These are phyloP conservation scores for Sphaerophoria taeniata DNA, from an alignment of 2,888 invertebrate genomes.

Conservation along the genomic window DNA sequence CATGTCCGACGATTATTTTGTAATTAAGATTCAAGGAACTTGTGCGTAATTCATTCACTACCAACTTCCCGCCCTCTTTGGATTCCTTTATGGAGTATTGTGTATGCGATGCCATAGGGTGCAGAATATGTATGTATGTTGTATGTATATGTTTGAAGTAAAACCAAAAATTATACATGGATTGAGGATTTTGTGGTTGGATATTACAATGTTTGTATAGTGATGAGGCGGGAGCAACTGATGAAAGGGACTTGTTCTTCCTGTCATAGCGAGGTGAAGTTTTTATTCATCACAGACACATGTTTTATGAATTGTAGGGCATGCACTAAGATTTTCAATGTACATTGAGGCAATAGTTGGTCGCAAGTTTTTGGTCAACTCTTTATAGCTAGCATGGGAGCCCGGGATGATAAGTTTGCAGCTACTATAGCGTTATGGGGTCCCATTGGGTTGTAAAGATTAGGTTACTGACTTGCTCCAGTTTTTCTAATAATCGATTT, in stretches of 20 bases:
- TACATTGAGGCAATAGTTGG: conserved; percentile 37
- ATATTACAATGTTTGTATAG: background rate
- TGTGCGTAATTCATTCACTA: conserved; percentile 74
- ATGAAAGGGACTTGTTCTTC: conserved; percentile 14
- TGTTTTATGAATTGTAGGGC: background rate
- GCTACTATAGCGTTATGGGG: too few relatives aligned
- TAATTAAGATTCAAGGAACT: conserved; percentile 74
- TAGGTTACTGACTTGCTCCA: too few relatives aligned
- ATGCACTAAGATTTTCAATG: conserved; percentile 34
- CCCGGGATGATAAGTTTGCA: background rate
- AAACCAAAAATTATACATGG: conserved; percentile 31
- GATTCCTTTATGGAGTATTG: background rate
- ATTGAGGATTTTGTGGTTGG: conserved; percentile 10
- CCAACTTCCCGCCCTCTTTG: conserved; percentile 69
- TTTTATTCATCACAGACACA: conserved; percentile 1
- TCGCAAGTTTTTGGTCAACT: conserved; percentile 1
- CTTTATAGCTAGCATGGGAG: background rate
- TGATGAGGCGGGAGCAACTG: background rate
- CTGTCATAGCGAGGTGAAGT: conserved; percentile 45
- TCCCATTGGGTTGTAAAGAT: too few relatives aligned
- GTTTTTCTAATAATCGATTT: too few relatives aligned
- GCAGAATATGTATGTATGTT: background rate
- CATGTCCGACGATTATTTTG: conserved; percentile 74
- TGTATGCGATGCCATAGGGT: conserved; percentile 56
- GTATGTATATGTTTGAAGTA: background rate